Evolutionary conservation across 2,888 invertebrate species (phyloP), one percentile per base, ranked within the genome.

Genomic region (Acheta domesticus): DNA sequence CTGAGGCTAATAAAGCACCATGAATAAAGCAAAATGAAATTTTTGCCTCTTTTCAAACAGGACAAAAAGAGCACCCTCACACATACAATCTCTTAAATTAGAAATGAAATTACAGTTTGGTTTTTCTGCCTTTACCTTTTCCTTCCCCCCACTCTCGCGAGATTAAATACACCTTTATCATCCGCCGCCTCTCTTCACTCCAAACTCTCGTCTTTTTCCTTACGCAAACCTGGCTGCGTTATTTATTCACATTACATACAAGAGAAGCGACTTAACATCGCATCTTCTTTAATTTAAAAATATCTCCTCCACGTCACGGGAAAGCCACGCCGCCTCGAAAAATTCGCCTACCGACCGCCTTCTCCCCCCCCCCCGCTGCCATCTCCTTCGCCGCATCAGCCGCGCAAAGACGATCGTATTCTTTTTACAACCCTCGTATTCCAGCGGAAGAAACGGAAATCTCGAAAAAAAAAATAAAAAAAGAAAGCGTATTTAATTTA

Each of bases 211-310:
- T 14, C 62, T 62, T n/a, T 62, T 62, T 62, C 62, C 62, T 62
- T 36, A 14, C 16, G 62, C 62, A 14, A 62, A 62, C 62, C 62
- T 19, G 16, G 62, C 16, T 8, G 62, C 62, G 62, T 62, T 62
- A 62, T 62, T 62, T n/a, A 62, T 62, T 62, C 62, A 62, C 62
- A 62, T 62, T 62, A 62, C 62, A 62, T 62, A 62, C 62, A n/a
- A 62, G 62, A 62, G 62, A 62, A 62, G 62, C 14, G 62, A 62
- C 62, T 62, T 62, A 62, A 62, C 62, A 62, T 62, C n/a, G 62
- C n/a, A 62, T 62, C 62, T 62, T 62, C 62, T 62, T 62, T 62
- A 62, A 62, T 62, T 62, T 62, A 62, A 62, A 62, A 62, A 62
- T 62, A 62, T 62, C 62, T 62, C 62, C 36, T 62, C 16, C 16